A percentile compares a stretch with the other conserved stretches of the same genome.
Evolutionary conservation across 2,888 invertebrate species (phyloP).

Genomic region (Anarsia innoxiella): DNA sequence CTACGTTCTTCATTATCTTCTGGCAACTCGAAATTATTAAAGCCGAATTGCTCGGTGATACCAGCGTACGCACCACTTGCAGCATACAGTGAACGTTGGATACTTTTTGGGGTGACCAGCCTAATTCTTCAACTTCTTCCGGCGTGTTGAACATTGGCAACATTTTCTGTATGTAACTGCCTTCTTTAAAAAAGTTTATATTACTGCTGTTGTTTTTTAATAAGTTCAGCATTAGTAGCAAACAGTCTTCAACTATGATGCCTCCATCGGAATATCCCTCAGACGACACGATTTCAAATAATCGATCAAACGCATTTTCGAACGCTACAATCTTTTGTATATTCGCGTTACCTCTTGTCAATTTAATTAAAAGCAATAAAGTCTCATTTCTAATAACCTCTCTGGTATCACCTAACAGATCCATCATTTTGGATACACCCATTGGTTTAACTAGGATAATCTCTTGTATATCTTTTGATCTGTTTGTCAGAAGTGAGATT

Average conservation of each 20-base stretch:
- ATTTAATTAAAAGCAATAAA: conserved; percentile 89
- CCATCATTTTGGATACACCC: conserved; percentile 98
- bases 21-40: conserved; percentile 90
- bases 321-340: conserved; percentile 99
- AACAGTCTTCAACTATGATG: conserved; percentile 98
- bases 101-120: conserved; percentile 96
- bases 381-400: conserved; percentile 98
- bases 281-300: conserved; percentile 93
- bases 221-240: conserved; percentile 93
- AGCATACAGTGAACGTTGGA: conserved; percentile 95
- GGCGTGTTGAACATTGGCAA: conserved; percentile 91
- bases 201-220: conserved; percentile 97
- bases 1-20: conserved; percentile 89
- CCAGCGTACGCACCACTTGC: conserved; percentile 91
- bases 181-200: conserved; percentile 99
- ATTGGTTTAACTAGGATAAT: conserved; percentile 93
- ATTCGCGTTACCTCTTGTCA: conserved; percentile 95
- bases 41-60: conserved; percentile 94
- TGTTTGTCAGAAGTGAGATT: conserved; percentile 89
- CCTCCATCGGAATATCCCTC: conserved; percentile 97
- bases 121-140: conserved; percentile 80
- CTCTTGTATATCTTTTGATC: conserved; percentile 91
- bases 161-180: conserved; percentile 93
- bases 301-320: conserved; percentile 97
- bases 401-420: conserved; percentile 92